phyloP scores from a whole-genome alignment of 2,797 vertebrate species.

The Neosalanx taihuensis region DNA sequence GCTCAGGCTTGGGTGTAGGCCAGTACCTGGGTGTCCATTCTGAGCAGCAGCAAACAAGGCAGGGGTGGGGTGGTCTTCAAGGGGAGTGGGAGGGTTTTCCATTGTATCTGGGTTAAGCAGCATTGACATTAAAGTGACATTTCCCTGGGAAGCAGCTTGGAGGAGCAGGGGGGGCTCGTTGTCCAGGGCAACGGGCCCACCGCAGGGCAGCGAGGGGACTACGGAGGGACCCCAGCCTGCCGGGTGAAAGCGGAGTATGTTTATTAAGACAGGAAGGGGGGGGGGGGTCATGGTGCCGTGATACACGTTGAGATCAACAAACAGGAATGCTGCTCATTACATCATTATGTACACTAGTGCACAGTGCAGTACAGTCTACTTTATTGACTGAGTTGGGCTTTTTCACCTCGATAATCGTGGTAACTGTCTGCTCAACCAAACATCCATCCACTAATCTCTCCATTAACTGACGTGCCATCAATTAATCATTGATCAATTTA shows the following conservation, averaged over 20 bases:
- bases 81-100: constrained; percentile 78
- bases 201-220: constrained; percentile 88
- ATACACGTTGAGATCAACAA: constrained; percentile 33
- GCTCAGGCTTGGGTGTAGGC: background rate
- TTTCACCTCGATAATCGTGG: background rate
- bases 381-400: background rate
- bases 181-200: constrained; percentile 99
- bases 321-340: background rate
- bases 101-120: constrained; percentile 99
- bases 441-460: constrained; percentile 3
- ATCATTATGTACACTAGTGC: background rate
- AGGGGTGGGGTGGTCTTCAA: constrained; percentile 83
- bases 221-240: constrained; percentile 98
- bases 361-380: background rate
- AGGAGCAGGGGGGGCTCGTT: constrained; percentile 96
- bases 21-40: constrained; percentile 91
- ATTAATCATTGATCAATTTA: background rate
- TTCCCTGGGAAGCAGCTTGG: constrained; percentile 99
- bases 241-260: constrained; percentile 75
- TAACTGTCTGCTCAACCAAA: constrained; percentile 1
- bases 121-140: constrained; percentile 99
- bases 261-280: constrained; percentile 56
- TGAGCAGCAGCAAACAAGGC: constrained; percentile 99
- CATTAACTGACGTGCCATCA: background rate
- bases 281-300: constrained; percentile 47